Evolutionary conservation across 92 coral and sea anemone genomes (phyloP).

Genomic region (Chrysogorgia sp.): DNA sequence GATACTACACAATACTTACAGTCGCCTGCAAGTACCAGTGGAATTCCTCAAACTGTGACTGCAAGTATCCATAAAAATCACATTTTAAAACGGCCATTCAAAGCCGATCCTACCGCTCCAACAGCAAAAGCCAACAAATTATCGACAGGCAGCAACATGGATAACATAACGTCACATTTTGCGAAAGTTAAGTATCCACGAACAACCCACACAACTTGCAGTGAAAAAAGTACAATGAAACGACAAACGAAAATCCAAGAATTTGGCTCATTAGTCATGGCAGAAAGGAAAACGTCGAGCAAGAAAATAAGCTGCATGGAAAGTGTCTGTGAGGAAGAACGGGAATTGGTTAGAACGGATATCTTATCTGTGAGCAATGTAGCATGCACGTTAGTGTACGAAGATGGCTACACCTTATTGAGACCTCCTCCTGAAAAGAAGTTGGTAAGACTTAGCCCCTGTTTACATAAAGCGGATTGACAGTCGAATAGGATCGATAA

Average conservation of each 20-base stretch:
- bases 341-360: conserved; percentile 48
- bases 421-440: conserved; percentile 55
- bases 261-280: neutral
- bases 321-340: conserved; percentile 55
- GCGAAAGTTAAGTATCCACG: conserved; percentile 10
- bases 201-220: neutral
- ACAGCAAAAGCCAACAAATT: neutral
- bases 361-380: conserved; percentile 74
- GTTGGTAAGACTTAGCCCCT: neutral
- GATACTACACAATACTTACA: neutral
- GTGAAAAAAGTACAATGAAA: neutral
- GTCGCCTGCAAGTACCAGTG: neutral
- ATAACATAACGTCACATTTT: conserved; percentile 31
- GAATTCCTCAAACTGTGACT: neutral
- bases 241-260: conserved; percentile 8
- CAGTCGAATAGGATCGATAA: too few relatives aligned
- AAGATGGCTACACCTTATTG: conserved; percentile 70
- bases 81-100: neutral
- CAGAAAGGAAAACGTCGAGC: neutral
- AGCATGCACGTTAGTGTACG: conserved; percentile 69
- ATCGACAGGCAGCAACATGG: neutral
- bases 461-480: too few relatives aligned
- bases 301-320: conserved; percentile 38
- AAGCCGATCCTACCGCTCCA: neutral
- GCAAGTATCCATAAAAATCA: too few relatives aligned